A percentile compares a stretch with the other conserved stretches of the same genome.
Conservation (phyloP, 2,888 invertebrate species). For the Yponomeuta malinellus region DNA sequence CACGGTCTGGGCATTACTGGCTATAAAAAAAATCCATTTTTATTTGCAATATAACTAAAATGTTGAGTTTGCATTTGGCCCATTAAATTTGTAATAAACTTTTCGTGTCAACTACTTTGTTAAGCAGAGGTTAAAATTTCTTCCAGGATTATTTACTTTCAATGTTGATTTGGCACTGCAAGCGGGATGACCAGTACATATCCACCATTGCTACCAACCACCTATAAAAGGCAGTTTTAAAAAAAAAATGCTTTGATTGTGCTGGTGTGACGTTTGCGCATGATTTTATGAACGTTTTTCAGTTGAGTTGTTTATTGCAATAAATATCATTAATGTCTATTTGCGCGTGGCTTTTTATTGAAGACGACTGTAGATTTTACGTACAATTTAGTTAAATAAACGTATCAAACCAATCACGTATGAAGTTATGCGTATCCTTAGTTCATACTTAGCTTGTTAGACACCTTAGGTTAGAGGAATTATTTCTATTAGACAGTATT, state of each 20-base stretch:
- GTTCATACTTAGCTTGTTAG: background rate
- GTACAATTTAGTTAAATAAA: conserved; percentile 28
- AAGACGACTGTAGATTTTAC: conserved; percentile 24
- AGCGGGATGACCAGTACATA: background rate
- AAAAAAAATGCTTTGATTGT: conserved; percentile 41
- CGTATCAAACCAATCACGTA: conserved; percentile 65
- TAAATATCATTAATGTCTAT: conserved; percentile 11
- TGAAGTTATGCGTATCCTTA: conserved; percentile 19
- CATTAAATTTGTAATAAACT: no score
- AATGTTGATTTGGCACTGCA: background rate
- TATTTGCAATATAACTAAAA: no score
- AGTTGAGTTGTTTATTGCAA: conserved; percentile 21
- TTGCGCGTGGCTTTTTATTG: conserved; percentile 42
- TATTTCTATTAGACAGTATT: background rate
- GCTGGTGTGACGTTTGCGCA: conserved; percentile 34
- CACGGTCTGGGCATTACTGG: no score
- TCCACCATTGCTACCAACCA: conserved; percentile 10
- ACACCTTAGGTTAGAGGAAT: background rate
- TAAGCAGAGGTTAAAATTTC: background rate
- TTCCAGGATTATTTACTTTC: background rate
- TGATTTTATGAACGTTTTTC: conserved; percentile 24
- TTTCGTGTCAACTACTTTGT: background rate
- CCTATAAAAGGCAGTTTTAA: background rate
- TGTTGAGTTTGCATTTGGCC: no score
- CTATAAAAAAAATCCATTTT: no score